phyloP scores from a whole-genome alignment of 1,140 invertebrate species.

The Drosophila sp. region DNA sequence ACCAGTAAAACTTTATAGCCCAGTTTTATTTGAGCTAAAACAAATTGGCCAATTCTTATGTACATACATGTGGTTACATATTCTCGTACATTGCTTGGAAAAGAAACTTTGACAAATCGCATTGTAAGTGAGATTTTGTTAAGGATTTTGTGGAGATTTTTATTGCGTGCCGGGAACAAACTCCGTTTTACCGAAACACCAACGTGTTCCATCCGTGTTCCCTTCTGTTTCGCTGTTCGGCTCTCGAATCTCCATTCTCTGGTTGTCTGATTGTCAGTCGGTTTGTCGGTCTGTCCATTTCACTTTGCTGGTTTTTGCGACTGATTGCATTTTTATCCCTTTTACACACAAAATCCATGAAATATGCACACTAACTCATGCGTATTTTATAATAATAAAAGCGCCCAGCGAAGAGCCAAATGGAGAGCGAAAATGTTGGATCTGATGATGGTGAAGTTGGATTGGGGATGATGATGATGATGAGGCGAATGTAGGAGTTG shows the following conservation, averaged over 20 bases:
- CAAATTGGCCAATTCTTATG: constrained; percentile 3
- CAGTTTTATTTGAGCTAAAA: constrained; percentile 1
- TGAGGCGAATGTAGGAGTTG: background rate
- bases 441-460: background rate
- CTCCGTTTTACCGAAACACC: constrained; percentile 16
- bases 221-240: background rate
- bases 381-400: constrained; percentile 82
- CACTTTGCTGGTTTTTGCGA: constrained; percentile 79
- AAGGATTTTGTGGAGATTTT: constrained; percentile 47
- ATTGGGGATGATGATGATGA: constrained; percentile 8
- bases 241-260: constrained; percentile 4
- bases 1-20: too few relatives aligned
- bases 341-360: constrained; percentile 80
- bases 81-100: background rate
- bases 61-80: background rate
- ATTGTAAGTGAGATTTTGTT: constrained; percentile 36
- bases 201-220: background rate
- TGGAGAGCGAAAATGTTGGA: constrained; percentile 1
- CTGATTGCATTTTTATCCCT: constrained; percentile 80
- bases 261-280: background rate
- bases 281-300: constrained; percentile 60
- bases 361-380: constrained; percentile 81
- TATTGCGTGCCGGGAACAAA: constrained; percentile 2
- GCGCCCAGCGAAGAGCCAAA: constrained; percentile 51
- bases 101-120: constrained; percentile 38